Base-by-base conservation (phyloP, 2,797 vertebrate genomes). In the Tolypeutes matacus region DNA sequence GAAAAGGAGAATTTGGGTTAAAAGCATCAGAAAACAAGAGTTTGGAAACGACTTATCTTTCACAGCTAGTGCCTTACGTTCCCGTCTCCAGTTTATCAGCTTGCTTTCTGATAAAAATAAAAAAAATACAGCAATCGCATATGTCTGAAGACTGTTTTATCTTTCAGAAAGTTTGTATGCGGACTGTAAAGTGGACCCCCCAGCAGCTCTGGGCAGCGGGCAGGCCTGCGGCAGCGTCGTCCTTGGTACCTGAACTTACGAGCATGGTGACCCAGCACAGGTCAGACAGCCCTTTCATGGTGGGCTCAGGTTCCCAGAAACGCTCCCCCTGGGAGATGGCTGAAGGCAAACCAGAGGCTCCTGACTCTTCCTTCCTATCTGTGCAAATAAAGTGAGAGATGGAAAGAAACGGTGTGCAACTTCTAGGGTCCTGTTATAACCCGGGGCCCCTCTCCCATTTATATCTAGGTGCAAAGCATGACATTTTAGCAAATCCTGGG, bases 81-180 rank as follows among this genome's bases (percentile, higher is more conserved):
- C 3, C 20, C 27, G 8, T 49, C 15, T 78, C 77, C 13, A 46
- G 81, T 15, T 53, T 81, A 27, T 42, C 3, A 1, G 31, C 60
- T 36, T 56, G 75, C 70, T 84, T 95, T 90, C 86, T 82, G 89
- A 77, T 88, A 73, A 27, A 86, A 29, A n/a, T n/a, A 51, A 27
- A 86, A 29, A 36, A 46, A 15, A 75, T 39, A 56, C 49, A 86
- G 29, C 21, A 70, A 29, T 77, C 46, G 12, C 25, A 1, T 67
- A 4, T 14, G 25, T 70, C 42, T 34, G 46, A 51, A 82, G 75
- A 69, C 3, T 27, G 31, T 10, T 36, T 87, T 80, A 67, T 94
- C 72, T 78, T 39, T 21, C 39, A 21, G 67, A 72, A 29, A 29
- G 17, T 3, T 39, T 85, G 42, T 36, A 36, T 31, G 18, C 13